These are phyloP conservation scores for Rhea americana DNA, from an alignment of 2,113 vertebrate species.

Conservation along the genomic window DNA sequence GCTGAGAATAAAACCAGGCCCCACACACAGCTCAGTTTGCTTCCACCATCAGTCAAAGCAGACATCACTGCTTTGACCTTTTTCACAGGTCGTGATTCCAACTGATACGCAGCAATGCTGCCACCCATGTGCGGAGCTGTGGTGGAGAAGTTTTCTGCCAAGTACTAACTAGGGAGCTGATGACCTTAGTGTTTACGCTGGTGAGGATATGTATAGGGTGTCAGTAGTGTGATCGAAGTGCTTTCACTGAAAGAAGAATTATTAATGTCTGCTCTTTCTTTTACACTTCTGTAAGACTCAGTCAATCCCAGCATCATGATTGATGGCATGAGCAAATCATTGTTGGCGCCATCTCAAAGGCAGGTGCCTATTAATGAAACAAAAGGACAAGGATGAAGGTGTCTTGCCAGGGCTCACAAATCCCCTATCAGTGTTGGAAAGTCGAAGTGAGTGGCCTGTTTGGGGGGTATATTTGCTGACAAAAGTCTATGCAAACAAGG, in stretches of 20 bases:
- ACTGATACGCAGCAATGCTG: neutral
- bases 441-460: slow-evolving; percentile 51
- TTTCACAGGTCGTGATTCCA: neutral
- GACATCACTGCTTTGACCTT: neutral
- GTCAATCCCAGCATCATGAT: neutral
- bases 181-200: slow-evolving; percentile 8
- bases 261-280: slow-evolving; percentile 40
- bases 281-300: neutral
- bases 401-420: slow-evolving; percentile 36
- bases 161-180: neutral
- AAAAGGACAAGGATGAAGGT: slow-evolving; percentile 49
- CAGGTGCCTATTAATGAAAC: slow-evolving; percentile 12
- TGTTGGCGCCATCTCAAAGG: slow-evolving; percentile 64
- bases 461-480: slow-evolving; percentile 76
- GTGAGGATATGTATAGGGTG: neutral
- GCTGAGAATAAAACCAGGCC: neutral
- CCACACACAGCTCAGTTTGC: neutral
- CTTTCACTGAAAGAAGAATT: slow-evolving; percentile 37
- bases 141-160: neutral
- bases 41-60: neutral
- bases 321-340: slow-evolving; percentile 63
- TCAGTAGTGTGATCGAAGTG: slow-evolving; percentile 11
- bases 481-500: slow-evolving; percentile 76
- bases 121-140: neutral
- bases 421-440: slow-evolving; percentile 40